Conservation (phyloP, 2,888 invertebrate genomes). For the Folsomia manolachei region DNA sequence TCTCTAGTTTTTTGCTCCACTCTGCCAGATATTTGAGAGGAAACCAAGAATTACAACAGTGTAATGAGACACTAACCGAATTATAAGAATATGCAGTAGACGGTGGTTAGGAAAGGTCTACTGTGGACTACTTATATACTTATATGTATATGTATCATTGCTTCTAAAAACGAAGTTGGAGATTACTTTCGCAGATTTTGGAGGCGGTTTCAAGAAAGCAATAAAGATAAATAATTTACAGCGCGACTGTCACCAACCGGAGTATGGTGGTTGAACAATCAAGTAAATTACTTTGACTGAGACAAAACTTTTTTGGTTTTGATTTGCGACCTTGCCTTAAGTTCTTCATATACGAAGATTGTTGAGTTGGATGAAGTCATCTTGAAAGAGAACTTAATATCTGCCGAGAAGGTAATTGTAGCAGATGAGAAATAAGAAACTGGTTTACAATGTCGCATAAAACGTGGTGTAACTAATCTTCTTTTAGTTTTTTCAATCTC, state of each 20-base stretch:
- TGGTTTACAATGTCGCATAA: no score
- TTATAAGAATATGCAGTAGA: not conserved
- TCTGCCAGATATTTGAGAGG: no score
- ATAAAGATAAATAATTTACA: constrained; percentile 45
- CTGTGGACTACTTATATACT: no score
- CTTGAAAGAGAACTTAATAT: not conserved
- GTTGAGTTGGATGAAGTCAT: not conserved
- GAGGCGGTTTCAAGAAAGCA: constrained; percentile 35
- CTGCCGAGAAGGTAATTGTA: not conserved
- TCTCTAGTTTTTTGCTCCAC: no score
- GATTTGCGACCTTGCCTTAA: constrained; percentile 34
- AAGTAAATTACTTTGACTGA: constrained; percentile 7
- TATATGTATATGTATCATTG: no score
- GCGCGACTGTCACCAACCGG: constrained; percentile 37
- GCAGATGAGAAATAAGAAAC: not conserved
- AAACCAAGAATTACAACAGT: not conserved
- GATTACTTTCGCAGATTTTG: constrained; percentile 36
- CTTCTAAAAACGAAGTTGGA: no score
- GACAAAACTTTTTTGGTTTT: constrained; percentile 35
- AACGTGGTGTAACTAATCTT: not conserved
- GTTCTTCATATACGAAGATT: not conserved
- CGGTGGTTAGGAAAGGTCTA: no score
- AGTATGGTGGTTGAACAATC: not conserved
- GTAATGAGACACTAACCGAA: constrained; percentile 19
- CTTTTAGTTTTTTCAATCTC: not conserved